Conservation (phyloP, 92 coral and sea anemone species). For the Plumapathes pennacea region DNA sequence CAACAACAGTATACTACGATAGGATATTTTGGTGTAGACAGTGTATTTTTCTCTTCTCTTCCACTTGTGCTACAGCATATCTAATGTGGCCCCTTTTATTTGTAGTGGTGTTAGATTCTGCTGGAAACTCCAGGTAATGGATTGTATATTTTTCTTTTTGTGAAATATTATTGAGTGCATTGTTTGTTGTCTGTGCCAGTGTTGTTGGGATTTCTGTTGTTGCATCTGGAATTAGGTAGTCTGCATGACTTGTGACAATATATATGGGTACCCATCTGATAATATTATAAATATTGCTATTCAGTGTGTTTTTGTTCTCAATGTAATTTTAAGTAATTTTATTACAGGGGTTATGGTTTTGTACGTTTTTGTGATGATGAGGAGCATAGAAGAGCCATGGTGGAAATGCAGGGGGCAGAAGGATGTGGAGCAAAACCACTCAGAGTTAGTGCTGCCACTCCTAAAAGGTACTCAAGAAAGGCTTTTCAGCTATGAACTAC, state of each 20-base stretch:
- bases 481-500: too few species aligned
- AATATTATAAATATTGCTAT: too few species aligned
- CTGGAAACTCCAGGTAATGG: slow-evolving; percentile 87
- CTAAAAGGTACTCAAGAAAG: slow-evolving; percentile 81
- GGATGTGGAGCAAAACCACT: slow-evolving; percentile 94
- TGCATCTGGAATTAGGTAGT: too few species aligned
- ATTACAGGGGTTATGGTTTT: slow-evolving; percentile 94
- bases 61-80: too few species aligned
- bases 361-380: slow-evolving; percentile 80
- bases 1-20: too few species aligned
- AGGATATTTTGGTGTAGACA: too few species aligned
- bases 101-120: slow-evolving; percentile 85
- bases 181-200: neutral
- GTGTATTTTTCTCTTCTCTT: too few species aligned
- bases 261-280: too few species aligned
- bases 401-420: slow-evolving; percentile 92
- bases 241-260: too few species aligned
- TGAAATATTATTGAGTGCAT: neutral
- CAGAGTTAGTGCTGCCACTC: slow-evolving; percentile 97
- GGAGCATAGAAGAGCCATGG: slow-evolving; percentile 91
- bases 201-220: too few species aligned
- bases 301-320: too few species aligned
- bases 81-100: neutral
- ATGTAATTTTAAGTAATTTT: too few species aligned
- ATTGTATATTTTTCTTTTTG: neutral